phyloP scores from a whole-genome alignment of 2,888 invertebrate genomes.

The Celastrina argiolus region DNA sequence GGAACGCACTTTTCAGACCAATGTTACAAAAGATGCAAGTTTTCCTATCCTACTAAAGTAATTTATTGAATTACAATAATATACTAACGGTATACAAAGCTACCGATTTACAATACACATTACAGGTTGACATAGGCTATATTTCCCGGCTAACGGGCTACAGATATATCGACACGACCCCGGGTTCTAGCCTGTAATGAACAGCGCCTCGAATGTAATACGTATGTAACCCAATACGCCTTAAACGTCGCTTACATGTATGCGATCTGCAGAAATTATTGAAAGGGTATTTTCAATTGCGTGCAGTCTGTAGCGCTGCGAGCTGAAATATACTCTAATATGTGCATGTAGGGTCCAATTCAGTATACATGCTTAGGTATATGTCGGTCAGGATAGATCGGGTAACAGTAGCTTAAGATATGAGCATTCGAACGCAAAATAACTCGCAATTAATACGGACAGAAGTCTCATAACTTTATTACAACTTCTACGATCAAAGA shows the following conservation, averaged over 20 bases:
- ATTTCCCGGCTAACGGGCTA: background rate
- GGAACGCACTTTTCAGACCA: no score
- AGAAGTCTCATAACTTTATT: constrained; percentile 9
- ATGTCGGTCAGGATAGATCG: background rate
- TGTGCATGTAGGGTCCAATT: background rate
- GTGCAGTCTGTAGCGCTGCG: no score
- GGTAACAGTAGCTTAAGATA: background rate
- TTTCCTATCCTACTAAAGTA: background rate
- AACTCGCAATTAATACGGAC: constrained; percentile 16
- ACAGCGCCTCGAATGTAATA: background rate
- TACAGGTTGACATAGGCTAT: constrained; percentile 1
- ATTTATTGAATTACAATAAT: background rate
- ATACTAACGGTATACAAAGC: background rate
- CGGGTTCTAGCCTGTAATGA: background rate
- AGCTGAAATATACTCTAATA: background rate
- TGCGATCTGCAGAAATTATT: background rate
- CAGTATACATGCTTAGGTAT: background rate
- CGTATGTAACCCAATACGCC: background rate
- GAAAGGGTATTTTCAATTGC: no score
- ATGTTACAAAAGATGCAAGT: background rate
- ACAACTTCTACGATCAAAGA: constrained; percentile 6
- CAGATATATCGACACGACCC: constrained; percentile 9
- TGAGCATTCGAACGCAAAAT: background rate
- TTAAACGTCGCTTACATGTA: background rate
- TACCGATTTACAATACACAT: constrained; percentile 4